Conservation (phyloP, 2,113 vertebrate species). For the Bettongia penicillata region DNA sequence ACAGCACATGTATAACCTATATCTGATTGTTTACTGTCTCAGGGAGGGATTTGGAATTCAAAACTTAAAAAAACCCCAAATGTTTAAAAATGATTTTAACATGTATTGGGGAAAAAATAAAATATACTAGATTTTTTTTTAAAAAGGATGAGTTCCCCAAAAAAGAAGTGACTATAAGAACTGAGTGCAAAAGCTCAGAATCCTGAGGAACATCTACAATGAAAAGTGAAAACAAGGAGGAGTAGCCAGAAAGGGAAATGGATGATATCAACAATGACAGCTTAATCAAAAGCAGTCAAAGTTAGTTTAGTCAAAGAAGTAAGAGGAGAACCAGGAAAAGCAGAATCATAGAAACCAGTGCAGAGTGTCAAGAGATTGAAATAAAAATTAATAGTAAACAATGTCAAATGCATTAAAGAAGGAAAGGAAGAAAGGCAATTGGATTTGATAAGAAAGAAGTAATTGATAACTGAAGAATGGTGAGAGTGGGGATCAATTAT, state of each 20-base stretch:
- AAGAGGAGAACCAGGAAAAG: not conserved
- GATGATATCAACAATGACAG: not conserved
- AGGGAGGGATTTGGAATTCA: not conserved
- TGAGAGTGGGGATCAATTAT: not conserved
- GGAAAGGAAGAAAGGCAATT: not conserved
- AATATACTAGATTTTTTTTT: not conserved
- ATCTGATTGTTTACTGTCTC: not conserved
- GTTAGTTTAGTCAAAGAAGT: not conserved
- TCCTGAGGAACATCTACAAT: not conserved
- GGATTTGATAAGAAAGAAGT: not conserved
- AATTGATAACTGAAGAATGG: not conserved
- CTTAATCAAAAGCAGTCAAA: not conserved
- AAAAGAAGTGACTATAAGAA: not conserved
- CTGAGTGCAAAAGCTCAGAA: not conserved
- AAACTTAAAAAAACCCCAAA: not conserved
- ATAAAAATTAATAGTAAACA: not conserved
- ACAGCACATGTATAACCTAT: no score
- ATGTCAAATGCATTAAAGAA: not conserved
- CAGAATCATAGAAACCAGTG: not conserved
- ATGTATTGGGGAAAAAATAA: not conserved
- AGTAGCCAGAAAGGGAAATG: not conserved
- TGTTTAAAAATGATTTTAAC: not conserved
- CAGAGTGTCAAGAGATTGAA: not conserved
- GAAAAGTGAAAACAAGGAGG: not conserved
- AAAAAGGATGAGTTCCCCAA: not conserved